These are phyloP conservation scores for Virgularia gustaviana DNA, from an alignment of 92 coral and sea anemone species.

Conservation along the genomic window DNA sequence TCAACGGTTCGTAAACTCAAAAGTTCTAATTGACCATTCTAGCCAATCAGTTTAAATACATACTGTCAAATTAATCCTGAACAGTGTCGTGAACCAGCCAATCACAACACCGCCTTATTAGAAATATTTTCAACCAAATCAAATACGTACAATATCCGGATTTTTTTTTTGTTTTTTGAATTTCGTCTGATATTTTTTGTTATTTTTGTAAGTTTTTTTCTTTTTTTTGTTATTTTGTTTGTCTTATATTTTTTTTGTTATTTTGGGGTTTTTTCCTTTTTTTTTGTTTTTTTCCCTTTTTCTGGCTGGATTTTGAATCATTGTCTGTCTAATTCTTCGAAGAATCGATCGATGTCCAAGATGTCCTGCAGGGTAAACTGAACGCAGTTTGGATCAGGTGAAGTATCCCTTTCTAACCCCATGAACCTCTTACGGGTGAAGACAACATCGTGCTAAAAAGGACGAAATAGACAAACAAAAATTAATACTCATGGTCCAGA, in stretches of 20 bases:
- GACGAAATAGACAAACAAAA: background rate
- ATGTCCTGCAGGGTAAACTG: background rate
- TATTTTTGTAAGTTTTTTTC: background rate
- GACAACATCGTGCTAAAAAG: background rate
- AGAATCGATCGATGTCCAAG: slow-evolving; percentile 3
- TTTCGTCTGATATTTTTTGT: too few relatives aligned
- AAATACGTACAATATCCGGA: too few relatives aligned
- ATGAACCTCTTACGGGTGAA: background rate
- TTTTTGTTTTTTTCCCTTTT: background rate
- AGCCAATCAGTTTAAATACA: too few relatives aligned
- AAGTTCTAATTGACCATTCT: too few relatives aligned
- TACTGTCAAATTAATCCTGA: too few relatives aligned
- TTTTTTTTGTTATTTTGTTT: background rate
- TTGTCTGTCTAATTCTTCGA: background rate
- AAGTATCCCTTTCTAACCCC: background rate
- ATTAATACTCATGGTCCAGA: background rate
- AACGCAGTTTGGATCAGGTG: background rate
- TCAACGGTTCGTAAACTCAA: too few relatives aligned
- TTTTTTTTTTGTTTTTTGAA: background rate
- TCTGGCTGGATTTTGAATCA: background rate
- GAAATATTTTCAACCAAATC: too few relatives aligned
- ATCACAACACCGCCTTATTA: too few relatives aligned
- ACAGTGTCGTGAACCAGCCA: too few relatives aligned
- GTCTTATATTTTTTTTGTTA: background rate
- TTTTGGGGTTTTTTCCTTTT: background rate